phyloP scores from a whole-genome alignment of 2,888 invertebrate species.

The Platycnemis pennipes region DNA sequence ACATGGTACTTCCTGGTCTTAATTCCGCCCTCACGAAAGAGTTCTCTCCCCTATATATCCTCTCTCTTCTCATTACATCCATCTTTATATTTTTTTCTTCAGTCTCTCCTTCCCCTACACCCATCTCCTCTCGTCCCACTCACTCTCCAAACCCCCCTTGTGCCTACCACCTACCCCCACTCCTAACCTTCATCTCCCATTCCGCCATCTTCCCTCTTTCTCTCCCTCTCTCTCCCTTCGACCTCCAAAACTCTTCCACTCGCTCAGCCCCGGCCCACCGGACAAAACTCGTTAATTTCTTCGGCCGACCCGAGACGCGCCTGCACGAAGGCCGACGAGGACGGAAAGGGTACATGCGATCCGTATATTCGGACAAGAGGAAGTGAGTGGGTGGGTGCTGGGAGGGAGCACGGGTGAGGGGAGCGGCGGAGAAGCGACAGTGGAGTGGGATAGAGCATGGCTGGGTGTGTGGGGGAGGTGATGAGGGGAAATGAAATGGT shows the following conservation, averaged over 20 bases:
- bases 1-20: background rate
- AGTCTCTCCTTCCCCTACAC: background rate
- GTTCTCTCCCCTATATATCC: background rate
- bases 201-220: constrained; percentile 2
- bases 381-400: background rate
- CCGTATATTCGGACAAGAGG: constrained; percentile 35
- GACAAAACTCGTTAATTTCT: constrained; percentile 65
- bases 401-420: background rate
- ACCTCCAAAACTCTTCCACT: constrained; percentile 29
- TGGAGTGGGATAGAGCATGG: background rate
- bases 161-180: no score
- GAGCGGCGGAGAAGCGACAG: background rate
- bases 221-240: background rate
- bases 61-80: background rate
- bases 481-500: constrained; percentile 19
- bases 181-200: background rate
- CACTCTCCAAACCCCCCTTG: background rate
- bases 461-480: background rate
- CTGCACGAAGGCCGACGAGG: constrained; percentile 29
- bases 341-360: constrained; percentile 25
- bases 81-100: constrained; percentile 5
- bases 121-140: background rate
- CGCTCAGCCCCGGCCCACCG: constrained; percentile 38
- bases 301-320: constrained; percentile 29
- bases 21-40: background rate